Evolutionary conservation across 2,888 invertebrate genomes (phyloP), one percentile per base, ranked within the genome.

Genomic region (Periphyllus acericola): DNA sequence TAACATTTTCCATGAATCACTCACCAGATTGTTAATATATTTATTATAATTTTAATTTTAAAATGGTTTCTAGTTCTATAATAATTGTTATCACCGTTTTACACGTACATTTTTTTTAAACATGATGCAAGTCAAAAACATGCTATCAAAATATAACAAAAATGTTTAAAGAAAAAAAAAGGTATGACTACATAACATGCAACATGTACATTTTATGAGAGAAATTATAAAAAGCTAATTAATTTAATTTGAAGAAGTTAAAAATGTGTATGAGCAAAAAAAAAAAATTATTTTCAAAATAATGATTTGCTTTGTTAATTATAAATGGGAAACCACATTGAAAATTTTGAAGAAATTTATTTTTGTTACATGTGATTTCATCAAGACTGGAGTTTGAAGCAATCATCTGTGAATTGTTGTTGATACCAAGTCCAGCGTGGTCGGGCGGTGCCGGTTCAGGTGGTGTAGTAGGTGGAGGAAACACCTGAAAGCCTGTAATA

Each of bases 401-500:
- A 60, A 78, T 86, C 83, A 91, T 90, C 84, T 90, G 90, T 82
- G 91, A 90, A 89, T 91, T 91, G 90, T 91, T 91, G 89, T 87
- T 74, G 66, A 87, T 74, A 74, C 91, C 91, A 89, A 91, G 90
- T 83, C 91, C 94, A 91, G 94, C 93, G 91, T 95, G 95, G 92
- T 96, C 96, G 89, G 96, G 96, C 82, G 96, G 96, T 89, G 96
- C 96, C 79, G 96, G 96, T 92, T 96, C 96, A 71, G 96, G 96
- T 81, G 96, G 96, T 89, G 96, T 96, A 90, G 95, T 95, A 85
- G 96, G 96, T 89, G 95, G 96, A 90, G 96, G 96, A 92, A 96
- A 96, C 89, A 96, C 96, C 92, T 95, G 95, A 92, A 96, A 95
- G 91, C 95, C 95, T 95, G 91, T 72, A 90, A 88, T 82, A 81